phyloP scores from a whole-genome alignment of 2,113 vertebrate species.

The Brachirus orientalis region DNA sequence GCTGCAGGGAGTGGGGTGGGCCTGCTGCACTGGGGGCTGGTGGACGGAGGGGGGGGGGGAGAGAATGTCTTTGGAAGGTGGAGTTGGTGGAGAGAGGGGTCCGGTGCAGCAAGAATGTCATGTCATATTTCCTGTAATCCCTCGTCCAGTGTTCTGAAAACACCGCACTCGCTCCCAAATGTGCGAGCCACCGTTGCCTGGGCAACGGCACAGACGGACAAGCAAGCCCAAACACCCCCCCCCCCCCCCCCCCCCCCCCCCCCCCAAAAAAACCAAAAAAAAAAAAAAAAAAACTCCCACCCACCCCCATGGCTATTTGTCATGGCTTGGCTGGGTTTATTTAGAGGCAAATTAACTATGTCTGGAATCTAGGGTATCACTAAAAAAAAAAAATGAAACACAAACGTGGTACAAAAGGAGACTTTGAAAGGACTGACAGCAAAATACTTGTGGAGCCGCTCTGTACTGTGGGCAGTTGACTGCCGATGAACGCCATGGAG shows the following conservation, averaged over 20 bases:
- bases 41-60: not conserved
- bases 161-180: constrained; percentile 68
- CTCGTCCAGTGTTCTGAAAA: constrained; percentile 80
- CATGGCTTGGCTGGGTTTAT: constrained; percentile 85
- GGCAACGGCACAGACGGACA: constrained; percentile 81
- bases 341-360: constrained; percentile 86
- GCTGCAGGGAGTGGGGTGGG: constrained; percentile 63
- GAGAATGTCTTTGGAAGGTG: constrained; percentile 54
- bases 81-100: constrained; percentile 50
- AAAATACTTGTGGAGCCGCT: constrained; percentile 22
- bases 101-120: constrained; percentile 76
- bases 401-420: constrained; percentile 64
- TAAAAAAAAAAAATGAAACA: constrained; percentile 71
- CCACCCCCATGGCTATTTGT: constrained; percentile 81
- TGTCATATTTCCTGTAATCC: constrained; percentile 88
- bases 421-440: constrained; percentile 48
- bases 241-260: constrained; percentile 11
- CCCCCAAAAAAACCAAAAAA: not conserved
- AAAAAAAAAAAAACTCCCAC: constrained; percentile 8
- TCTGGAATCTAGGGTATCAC: constrained; percentile 83
- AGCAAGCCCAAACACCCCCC: constrained; percentile 77
- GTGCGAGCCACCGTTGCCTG: constrained; percentile 72
- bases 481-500: constrained; percentile 29
- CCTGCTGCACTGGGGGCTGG: constrained; percentile 30
- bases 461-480: constrained; percentile 37